Conservation (phyloP, 2,797 vertebrate species). For the Mareca strepera region DNA sequence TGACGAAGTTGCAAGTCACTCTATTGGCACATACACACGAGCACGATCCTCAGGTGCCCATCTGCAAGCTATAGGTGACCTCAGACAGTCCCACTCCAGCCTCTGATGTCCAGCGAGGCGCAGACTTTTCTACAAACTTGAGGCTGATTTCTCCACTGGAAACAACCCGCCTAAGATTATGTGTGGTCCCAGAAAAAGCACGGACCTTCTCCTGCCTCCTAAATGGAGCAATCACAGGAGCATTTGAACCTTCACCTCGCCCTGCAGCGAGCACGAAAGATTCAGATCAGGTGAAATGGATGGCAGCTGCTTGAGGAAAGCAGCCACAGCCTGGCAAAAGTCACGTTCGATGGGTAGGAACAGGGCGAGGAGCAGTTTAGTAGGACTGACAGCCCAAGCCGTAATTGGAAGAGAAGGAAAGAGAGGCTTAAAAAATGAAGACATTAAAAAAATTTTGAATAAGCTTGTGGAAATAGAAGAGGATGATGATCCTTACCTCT, state of each 20-base stretch:
- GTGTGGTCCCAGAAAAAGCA: rapidly evolving
- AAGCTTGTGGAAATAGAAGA: not conserved
- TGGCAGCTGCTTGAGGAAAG: not conserved
- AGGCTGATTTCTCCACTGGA: rapidly evolving
- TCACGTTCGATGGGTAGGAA: rapidly evolving
- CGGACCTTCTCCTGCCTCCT: not conserved
- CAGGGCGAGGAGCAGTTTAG: rapidly evolving
- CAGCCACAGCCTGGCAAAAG: rapidly evolving
- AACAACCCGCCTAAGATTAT: rapidly evolving
- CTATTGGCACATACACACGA: not conserved
- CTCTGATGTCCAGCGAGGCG: rapidly evolving
- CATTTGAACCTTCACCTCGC: rapidly evolving
- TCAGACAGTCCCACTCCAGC: not conserved
- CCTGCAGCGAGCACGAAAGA: rapidly evolving
- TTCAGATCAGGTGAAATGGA: rapidly evolving
- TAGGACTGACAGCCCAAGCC: not conserved
- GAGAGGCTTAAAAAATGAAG: not conserved
- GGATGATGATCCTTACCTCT: not conserved
- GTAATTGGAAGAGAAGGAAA: not conserved
- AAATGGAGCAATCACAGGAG: not conserved
- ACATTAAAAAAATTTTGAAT: not conserved
- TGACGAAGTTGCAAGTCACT: constrained; percentile 53
- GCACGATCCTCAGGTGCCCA: constrained; percentile 16
- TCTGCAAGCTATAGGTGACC: not conserved
- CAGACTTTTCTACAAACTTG: rapidly evolving